Conservation (phyloP, 92 coral and sea anemone genomes). For the Micromussa lordhowensis region DNA sequence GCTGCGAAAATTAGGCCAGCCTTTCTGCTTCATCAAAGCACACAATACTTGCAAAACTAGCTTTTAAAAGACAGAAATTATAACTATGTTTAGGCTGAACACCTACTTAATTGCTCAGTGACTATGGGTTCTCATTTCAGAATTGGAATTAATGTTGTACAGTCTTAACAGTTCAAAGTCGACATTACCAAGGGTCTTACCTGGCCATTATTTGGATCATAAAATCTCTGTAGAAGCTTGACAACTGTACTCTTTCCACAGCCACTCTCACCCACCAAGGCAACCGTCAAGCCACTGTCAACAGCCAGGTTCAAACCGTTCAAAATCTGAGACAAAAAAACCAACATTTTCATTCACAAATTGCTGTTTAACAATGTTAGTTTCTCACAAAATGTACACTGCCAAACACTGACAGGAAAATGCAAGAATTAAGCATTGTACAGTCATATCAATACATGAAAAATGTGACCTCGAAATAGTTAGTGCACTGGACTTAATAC, state of each 20-base stretch:
- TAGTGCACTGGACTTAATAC: too few species aligned
- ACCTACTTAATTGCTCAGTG: too few species aligned
- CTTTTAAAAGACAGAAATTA: too few species aligned
- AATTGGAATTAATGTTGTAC: background rate
- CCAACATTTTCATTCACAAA: background rate
- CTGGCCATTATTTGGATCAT: slow-evolving; percentile 75
- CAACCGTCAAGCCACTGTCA: slow-evolving; percentile 81
- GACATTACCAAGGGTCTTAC: slow-evolving; percentile 44
- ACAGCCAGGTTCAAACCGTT: slow-evolving; percentile 71
- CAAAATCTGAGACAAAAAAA: slow-evolving; percentile 59
- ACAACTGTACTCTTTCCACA: slow-evolving; percentile 94
- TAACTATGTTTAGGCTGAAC: too few species aligned
- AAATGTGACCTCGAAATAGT: too few species aligned
- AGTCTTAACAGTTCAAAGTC: background rate
- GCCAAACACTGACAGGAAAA: background rate
- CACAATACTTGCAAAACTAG: too few species aligned
- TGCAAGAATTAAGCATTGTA: background rate
- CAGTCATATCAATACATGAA: too few species aligned
- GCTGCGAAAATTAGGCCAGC: too few species aligned
- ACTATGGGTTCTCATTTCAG: background rate
- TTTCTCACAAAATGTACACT: background rate
- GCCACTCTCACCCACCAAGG: slow-evolving; percentile 95
- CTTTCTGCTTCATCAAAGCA: too few species aligned
- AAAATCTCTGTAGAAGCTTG: slow-evolving; percentile 88
- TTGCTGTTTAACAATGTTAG: background rate